Base-by-base conservation (phyloP, 2,888 invertebrate species). In the Resseliella maxima region DNA sequence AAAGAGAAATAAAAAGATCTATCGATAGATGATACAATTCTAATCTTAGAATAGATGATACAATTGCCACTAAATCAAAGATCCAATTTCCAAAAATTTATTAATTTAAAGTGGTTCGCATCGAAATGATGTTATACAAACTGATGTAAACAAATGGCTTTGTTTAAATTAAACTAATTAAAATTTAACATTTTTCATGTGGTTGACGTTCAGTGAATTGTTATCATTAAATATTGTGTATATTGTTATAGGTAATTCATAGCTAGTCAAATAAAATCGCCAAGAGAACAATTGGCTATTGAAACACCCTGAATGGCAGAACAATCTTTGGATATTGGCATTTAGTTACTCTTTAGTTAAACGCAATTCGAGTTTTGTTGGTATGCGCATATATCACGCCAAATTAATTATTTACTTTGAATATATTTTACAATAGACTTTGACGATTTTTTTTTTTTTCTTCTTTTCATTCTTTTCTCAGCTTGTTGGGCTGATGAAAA, bases 321-420 rank as follows among this genome's bases (percentile, higher is more conserved):
- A 35, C 15, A 72, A 10, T 2, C 59, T 59, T 59, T 35, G 31
- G 12, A 35, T 15, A 15, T 12, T 72, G 31, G 72, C 15, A n/a
- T n/a, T n/a, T n/a, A n/a, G n/a, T n/a, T n/a, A 2, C 36, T 38
- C 6, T 83, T 36, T 36, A n/a, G 31, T 72, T 83, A 2, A 83
- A 21, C 21, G 18, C 38, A 83, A 83, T 38, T 83, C n/a, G 24
- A n/a, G 41, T 38, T 21, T 36, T 6, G 24, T 6, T 3, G 5
- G 59, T 24, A 59, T 24, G 21, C 10, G 21, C 59, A n/a, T 38
- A 6, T 2, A 81, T 5, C 83, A 38, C 38, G 38, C 38, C n/a
- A 83, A 83, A 83, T 83, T 83, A 83, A 83, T 83, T 83, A 83
- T 83, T 83, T 38, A 83, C 38, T 38, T 83, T 24, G n/a, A 64